Conservation (phyloP, 2,888 invertebrate genomes). For the Seladonia tumulorum region DNA sequence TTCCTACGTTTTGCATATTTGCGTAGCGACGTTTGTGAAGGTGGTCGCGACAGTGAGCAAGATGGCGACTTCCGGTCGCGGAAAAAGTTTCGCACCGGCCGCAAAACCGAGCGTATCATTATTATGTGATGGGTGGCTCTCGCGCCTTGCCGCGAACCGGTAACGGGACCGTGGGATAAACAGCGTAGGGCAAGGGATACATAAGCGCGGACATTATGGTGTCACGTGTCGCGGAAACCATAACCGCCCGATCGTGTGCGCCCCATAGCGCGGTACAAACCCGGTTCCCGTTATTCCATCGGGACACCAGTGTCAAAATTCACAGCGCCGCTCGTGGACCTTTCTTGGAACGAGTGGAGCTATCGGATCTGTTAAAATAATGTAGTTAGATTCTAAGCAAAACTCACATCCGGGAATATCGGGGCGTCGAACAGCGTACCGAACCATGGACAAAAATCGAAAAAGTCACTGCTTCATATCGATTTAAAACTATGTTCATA, state of each 20-base stretch:
- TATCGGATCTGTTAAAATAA: too few relatives aligned
- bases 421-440: too few relatives aligned
- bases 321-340: constrained; percentile 40
- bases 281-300: constrained; percentile 49
- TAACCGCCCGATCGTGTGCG: constrained; percentile 50
- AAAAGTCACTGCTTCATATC: too few relatives aligned
- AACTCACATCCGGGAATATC: too few relatives aligned
- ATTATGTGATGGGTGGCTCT: constrained; percentile 51
- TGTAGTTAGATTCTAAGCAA: too few relatives aligned
- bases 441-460: too few relatives aligned
- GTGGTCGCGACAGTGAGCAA: not conserved
- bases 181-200: constrained; percentile 65
- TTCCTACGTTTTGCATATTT: not conserved
- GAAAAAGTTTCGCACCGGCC: constrained; percentile 23
- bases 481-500: too few relatives aligned
- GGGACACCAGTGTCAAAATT: constrained; percentile 59
- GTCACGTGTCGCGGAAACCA: constrained; percentile 72
- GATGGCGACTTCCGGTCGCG: not conserved
- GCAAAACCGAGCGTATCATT: constrained; percentile 58
- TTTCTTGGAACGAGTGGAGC: constrained; percentile 27
- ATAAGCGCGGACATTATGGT: constrained; percentile 60
- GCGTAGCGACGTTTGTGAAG: too few relatives aligned
- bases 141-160: constrained; percentile 60
- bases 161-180: constrained; percentile 65
- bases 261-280: constrained; percentile 33